Percentiles rank a stretch among this genome's conserved stretches.
phyloP scores from a whole-genome alignment of 2,113 vertebrate genomes.

The Dipodomys merriami region DNA sequence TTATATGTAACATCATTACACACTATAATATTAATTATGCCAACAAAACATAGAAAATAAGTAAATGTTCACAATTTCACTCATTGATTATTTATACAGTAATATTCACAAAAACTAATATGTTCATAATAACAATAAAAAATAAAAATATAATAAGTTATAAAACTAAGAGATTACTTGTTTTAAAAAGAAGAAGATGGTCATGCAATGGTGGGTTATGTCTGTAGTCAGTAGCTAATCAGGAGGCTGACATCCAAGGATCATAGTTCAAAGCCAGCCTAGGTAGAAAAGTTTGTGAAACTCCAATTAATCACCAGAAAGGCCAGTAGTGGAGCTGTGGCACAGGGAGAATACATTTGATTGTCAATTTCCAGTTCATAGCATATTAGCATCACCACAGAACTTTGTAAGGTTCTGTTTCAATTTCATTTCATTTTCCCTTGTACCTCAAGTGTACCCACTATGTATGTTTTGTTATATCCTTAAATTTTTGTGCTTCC shows the following conservation, averaged over 20 bases:
- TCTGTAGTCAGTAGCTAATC: too few species aligned
- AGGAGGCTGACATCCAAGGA: too few species aligned
- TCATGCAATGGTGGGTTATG: too few species aligned
- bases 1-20: background rate
- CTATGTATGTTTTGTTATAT: background rate
- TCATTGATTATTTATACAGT: background rate
- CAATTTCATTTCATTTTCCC: background rate
- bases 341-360: background rate
- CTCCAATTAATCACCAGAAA: too few species aligned
- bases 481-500: background rate
- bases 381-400: background rate
- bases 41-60: background rate
- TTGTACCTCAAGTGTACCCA: background rate
- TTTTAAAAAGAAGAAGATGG: too few species aligned
- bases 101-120: too few species aligned
- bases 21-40: background rate
- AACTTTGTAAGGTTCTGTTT: background rate
- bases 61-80: background rate
- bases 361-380: background rate
- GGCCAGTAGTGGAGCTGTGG: too few species aligned
- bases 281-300: too few species aligned
- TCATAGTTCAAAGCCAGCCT: too few species aligned
- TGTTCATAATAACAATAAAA: too few species aligned
- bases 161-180: too few species aligned
- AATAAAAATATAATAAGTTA: too few species aligned